Base-by-base conservation (phyloP, 2,113 vertebrate species). In the Uropsilus gracilis region DNA sequence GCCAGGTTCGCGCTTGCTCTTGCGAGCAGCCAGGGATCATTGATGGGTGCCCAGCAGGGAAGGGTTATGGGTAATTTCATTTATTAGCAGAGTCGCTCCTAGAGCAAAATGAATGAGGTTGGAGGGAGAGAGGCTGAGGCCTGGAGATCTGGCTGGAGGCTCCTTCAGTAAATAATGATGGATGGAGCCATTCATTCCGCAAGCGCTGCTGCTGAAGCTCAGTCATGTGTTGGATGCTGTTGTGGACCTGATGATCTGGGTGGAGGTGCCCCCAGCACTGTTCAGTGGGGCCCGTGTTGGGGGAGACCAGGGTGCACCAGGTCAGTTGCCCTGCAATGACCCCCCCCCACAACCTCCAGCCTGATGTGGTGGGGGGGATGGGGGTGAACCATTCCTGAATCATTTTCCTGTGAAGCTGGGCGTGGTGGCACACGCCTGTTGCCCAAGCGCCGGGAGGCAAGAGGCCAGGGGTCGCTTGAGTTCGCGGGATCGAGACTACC, bases 231-330 rank as follows among this genome's bases (percentile, higher is more conserved):
- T 12, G 94, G 63, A 26, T 48, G 13, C 55, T 39, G 11, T 57
- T 91, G 46, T 6, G 8, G 17, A 20, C 78, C n/a, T 3, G 69
- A 12, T 8, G 17, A 20, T 72, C n/a, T 3, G 69, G 9, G 83
- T 2, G 5, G 22, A 66, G 68, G 50, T n/a, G 42, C 10, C n/a
- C 28, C 8, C 11, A 20, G 37, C 42, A 28, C 44, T 66, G 8
- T 42, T 64, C 46, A 82, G 61, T 6, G 20, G 18, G 22, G 18
- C 53, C 48, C 39, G 9, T 5, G 13, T 5, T 11, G 20, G 16
- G 10, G 6, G 72, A 59, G 12, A 8, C 6, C 26, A 16, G 1
- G 0, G 39, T 13, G 1, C 14, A 4, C 53, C 28, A 72, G 53
- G 30, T 18, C 48, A 39, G 69, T 5, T 16, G 2, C 63, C 20